These are phyloP conservation scores for Epinotia bilunana DNA, from an alignment of 2,888 invertebrate species.

Conservation along the genomic window DNA sequence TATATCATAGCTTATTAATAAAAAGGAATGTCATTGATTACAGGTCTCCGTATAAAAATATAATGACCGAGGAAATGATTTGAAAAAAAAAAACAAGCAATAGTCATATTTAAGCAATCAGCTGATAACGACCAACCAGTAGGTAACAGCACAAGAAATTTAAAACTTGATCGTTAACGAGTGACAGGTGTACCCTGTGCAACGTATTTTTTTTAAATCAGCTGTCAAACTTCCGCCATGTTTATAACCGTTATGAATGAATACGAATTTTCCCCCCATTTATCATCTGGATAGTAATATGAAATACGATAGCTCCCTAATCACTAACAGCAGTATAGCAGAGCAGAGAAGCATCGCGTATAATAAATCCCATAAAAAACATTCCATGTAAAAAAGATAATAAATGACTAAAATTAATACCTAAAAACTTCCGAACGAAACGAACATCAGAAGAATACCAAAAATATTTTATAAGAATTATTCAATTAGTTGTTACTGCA, in stretches of 20 bases:
- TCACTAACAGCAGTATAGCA: background rate
- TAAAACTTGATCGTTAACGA: conserved; percentile 21
- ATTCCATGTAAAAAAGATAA: too few species aligned
- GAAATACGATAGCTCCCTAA: background rate
- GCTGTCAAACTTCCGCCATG: conserved; percentile 32
- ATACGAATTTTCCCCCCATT: conserved; percentile 16
- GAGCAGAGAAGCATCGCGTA: background rate
- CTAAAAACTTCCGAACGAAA: too few species aligned
- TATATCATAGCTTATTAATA: too few species aligned
- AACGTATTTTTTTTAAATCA: conserved; percentile 31
- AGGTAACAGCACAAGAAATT: background rate
- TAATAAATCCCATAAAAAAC: too few species aligned
- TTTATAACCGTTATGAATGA: conserved; percentile 34
- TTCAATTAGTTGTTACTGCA: too few species aligned
- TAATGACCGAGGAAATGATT: background rate
- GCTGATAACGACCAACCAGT: conserved; percentile 1
- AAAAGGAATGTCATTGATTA: too few species aligned
- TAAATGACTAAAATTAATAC: too few species aligned
- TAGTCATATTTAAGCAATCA: background rate
- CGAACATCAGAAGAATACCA: too few species aligned
- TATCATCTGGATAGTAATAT: conserved; percentile 5
- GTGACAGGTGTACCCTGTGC: conserved; percentile 18
- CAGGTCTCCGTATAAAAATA: background rate
- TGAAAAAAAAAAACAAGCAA: background rate
- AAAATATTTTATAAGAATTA: too few species aligned